phyloP scores from a whole-genome alignment of 2,113 vertebrate genomes.

The Apodemus sylvaticus region DNA sequence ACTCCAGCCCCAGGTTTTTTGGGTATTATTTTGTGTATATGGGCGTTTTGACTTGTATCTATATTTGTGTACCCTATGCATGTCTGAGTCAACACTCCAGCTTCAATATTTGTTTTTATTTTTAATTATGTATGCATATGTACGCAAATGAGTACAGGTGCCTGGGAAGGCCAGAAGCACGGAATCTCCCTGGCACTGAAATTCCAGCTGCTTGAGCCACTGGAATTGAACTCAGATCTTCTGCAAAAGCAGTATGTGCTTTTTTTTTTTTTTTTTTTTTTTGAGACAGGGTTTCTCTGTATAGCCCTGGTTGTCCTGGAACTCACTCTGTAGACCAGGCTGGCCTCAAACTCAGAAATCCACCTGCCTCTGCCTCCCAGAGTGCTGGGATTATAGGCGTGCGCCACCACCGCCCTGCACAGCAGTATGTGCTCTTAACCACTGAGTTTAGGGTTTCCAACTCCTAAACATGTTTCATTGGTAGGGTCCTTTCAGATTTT shows the following conservation, averaged over 20 bases:
- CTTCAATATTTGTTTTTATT: neutral
- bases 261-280: too few species aligned
- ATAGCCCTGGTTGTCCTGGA: too few species aligned
- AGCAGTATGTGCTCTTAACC: neutral
- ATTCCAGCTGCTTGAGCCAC: neutral
- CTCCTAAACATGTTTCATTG: neutral
- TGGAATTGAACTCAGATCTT: neutral
- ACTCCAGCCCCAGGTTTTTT: neutral
- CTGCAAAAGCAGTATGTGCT: neutral
- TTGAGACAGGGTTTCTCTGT: too few species aligned
- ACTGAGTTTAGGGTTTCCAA: too few species aligned
- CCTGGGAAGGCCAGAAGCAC: neutral
- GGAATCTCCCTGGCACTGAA: neutral
- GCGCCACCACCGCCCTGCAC: too few species aligned
- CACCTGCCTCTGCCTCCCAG: too few species aligned
- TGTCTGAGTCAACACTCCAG: neutral
- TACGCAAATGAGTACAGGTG: neutral
- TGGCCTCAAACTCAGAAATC: too few species aligned
- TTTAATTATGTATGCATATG: neutral
- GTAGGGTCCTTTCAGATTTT: conserved; percentile 36
- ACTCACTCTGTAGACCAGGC: too few species aligned
- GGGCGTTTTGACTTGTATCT: neutral
- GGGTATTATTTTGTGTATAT: neutral
- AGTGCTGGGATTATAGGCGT: too few species aligned
- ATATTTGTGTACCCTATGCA: neutral